Base-by-base conservation (phyloP, 1,140 invertebrate species). In the Tetranychus cinnabarinus region DNA sequence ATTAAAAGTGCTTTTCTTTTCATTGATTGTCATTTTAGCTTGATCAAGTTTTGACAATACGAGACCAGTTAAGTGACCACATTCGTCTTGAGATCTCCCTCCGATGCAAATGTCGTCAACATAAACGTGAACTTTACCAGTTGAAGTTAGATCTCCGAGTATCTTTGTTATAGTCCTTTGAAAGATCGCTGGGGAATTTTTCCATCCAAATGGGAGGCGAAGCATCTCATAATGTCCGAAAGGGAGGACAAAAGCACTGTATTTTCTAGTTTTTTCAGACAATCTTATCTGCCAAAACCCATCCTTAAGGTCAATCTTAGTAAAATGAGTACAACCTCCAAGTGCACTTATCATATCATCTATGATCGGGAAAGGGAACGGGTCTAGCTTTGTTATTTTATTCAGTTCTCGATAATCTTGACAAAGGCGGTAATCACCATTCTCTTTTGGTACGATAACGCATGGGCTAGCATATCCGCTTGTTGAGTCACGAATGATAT, bases 371-470 rank as follows among this genome's bases (percentile, higher is more conserved):
- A 62, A n/a, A 15, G 37, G 55, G 23, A 50, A 62, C 15, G 15
- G 50, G 45, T 63, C 54, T 46, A 13, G 5, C n/a, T 12, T 13
- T 37, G 61, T 64, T 0, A 47, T 6, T 23, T 35, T 54, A 7
- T 63, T 63, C 2, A 63, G 3, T 7, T 13, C n/a, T 3, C 46
- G 35, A 7, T 54, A 63, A 42, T 63, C 59, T 7, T 42, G 12
- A 46, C 57, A 58, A 2, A 46, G 10, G n/a, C 57, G 37, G 6
- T 12, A 42, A 46, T 39, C 31, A 58, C 57, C 57, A 58, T 58
- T 58, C 23, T 58, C 45, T 23, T 58, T 58, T 12, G 37, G 13
- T 4, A 58, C 57, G 8, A 58, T 15, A 12, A 45, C 33, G 2
- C 8, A 15, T 8, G 57, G 57, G 4, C 36, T 42, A 42, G 57